Conservation (phyloP, 2,888 invertebrate species). For the Corythucha ciliata region DNA sequence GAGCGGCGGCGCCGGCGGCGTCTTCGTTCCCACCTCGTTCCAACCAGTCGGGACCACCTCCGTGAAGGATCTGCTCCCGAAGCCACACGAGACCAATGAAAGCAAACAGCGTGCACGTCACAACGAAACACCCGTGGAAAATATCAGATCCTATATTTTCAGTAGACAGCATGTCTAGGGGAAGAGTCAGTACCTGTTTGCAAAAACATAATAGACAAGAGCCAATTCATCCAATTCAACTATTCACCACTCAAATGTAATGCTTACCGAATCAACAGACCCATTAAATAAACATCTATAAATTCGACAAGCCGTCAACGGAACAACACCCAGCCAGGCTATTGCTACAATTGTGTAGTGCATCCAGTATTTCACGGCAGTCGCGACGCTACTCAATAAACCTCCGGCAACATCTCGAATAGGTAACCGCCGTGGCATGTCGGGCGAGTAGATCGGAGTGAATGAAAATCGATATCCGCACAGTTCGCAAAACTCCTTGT, state of each 20-base stretch:
- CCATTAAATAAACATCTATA: constrained; percentile 89
- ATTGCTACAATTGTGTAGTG: constrained; percentile 94
- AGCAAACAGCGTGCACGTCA: constrained; percentile 88
- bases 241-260: no score
- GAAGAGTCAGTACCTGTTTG: constrained; percentile 61
- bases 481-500: constrained; percentile 96
- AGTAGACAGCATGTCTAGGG: constrained; percentile 84
- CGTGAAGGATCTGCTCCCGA: constrained; percentile 93
- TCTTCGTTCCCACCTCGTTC: constrained; percentile 43
- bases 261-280: constrained; percentile 66
- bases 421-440: constrained; percentile 97
- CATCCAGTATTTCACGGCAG: constrained; percentile 92
- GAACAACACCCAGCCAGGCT: constrained; percentile 96
- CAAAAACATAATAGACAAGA: background rate
- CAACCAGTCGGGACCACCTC: constrained; percentile 95
- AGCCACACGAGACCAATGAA: constrained; percentile 97
- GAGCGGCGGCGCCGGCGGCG: constrained; percentile 17
- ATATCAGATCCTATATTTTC: constrained; percentile 90
- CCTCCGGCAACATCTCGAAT: constrained; percentile 87
- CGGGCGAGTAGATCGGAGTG: constrained; percentile 98
- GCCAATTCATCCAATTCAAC: background rate
- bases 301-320: constrained; percentile 90
- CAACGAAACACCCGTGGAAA: constrained; percentile 93
- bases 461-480: constrained; percentile 93
- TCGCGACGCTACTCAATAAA: constrained; percentile 74